Evolutionary conservation across 1,140 invertebrate genomes (phyloP).

Genomic region (Lineus longissimus): DNA sequence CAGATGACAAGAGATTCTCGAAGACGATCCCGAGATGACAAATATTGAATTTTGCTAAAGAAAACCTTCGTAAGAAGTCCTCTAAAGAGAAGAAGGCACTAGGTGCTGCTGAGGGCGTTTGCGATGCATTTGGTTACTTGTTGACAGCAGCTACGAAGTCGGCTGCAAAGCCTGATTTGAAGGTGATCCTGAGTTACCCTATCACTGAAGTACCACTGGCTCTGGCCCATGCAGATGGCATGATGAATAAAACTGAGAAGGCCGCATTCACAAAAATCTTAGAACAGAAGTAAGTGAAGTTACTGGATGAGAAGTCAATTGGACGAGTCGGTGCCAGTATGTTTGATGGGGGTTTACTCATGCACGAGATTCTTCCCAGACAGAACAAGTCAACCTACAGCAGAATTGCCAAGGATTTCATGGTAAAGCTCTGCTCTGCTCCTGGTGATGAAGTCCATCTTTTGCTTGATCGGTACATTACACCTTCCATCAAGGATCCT

Average conservation of each 20-base stretch:
- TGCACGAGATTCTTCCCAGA: constrained; percentile 10
- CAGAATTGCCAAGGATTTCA: background rate
- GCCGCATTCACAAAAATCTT: constrained; percentile 7
- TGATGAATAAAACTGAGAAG: constrained; percentile 6
- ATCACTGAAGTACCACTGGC: constrained; percentile 13
- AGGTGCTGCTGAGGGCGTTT: background rate
- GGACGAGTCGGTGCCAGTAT: constrained; percentile 7
- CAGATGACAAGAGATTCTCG: background rate
- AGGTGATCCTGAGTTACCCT: constrained; percentile 2
- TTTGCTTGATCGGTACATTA: constrained; percentile 1
- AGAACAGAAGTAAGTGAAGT: background rate
- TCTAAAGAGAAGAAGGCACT: background rate
- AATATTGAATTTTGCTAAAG: background rate
- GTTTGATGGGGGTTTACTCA: constrained; percentile 14
- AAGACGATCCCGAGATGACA: background rate
- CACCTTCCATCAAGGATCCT: constrained; percentile 6
- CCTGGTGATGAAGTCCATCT: background rate
- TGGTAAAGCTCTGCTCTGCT: background rate
- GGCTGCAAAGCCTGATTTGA: background rate
- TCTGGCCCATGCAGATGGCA: constrained; percentile 12
- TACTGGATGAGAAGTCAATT: background rate
- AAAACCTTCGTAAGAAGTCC: background rate
- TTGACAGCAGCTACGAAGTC: background rate
- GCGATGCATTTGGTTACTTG: constrained; percentile 6
- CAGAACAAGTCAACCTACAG: constrained; percentile 9